A percentile compares a stretch with the other conserved stretches of the same genome.
Conservation (phyloP, 2,797 vertebrate genomes). For the Helarctos malayanus region DNA sequence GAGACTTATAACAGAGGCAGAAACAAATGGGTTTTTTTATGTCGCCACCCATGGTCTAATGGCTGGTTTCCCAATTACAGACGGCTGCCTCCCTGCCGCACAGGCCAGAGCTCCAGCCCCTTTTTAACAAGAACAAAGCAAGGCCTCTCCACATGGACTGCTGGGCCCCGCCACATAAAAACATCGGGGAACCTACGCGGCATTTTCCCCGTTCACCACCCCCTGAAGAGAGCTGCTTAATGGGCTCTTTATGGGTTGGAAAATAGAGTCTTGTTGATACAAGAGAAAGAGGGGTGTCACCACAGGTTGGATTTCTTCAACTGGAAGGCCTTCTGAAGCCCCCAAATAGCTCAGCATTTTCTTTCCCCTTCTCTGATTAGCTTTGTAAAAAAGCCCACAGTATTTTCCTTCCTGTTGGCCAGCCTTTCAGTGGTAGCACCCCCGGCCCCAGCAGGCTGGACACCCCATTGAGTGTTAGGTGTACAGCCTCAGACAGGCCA, state of each 20-base stretch:
- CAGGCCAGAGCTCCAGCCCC: conserved; percentile 32
- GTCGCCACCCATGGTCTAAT: background rate
- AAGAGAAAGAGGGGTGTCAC: background rate
- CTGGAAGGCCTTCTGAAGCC: background rate
- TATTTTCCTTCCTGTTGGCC: background rate
- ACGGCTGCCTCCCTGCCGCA: background rate
- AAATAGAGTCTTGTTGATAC: background rate
- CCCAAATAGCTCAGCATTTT: background rate
- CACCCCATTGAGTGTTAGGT: conserved; percentile 22
- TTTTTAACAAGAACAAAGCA: conserved; percentile 54
- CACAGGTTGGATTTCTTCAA: background rate
- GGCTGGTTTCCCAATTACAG: conserved; percentile 67
- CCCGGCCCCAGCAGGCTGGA: background rate
- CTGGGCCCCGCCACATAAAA: conserved; percentile 47
- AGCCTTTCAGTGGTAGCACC: background rate
- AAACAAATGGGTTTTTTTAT: conserved; percentile 18
- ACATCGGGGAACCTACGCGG: background rate
- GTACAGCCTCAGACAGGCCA: background rate
- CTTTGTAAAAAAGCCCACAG: background rate
- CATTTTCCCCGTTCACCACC: conserved; percentile 10
- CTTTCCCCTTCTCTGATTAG: background rate
- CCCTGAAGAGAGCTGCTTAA: conserved; percentile 22
- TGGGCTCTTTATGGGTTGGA: conserved; percentile 31
- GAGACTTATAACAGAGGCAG: background rate
- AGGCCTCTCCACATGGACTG: background rate